Conservation (phyloP, 2,113 vertebrate species). For the Psammodynastes pulverulentus region DNA sequence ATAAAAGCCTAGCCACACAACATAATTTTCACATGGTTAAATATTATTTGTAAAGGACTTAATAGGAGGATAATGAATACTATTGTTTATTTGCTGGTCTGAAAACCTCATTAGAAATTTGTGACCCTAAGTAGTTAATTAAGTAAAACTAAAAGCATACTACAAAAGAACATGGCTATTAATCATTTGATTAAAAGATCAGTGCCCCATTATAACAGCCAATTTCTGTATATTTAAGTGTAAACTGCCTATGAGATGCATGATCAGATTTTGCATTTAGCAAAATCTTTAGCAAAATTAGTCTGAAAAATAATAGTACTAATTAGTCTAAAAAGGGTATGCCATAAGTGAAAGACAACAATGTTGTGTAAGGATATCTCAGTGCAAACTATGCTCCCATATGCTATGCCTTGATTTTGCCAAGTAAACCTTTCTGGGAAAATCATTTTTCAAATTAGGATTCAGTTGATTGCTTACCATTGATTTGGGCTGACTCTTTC, state of each 20-base stretch:
- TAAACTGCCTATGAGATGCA: not conserved
- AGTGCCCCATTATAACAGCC: not conserved
- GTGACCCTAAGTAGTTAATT: not conserved
- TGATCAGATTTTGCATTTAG: not conserved
- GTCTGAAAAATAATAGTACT: not conserved
- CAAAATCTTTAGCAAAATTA: not conserved
- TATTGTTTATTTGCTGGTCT: not conserved
- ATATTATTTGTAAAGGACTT: not conserved
- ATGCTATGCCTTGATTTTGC: fast-evolving
- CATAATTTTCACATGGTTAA: not conserved
- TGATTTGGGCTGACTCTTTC: not conserved
- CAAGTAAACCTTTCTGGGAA: not conserved
- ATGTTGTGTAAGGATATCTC: not conserved
- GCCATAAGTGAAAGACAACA: not conserved
- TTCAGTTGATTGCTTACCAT: not conserved
- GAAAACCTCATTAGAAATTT: not conserved
- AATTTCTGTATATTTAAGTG: not conserved
- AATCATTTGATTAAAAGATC: not conserved
- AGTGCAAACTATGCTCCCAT: fast-evolving
- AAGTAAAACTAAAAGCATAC: not conserved
- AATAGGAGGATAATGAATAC: not conserved
- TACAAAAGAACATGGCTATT: not conserved
- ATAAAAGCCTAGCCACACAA: not conserved
- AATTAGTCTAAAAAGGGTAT: not conserved
- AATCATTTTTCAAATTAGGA: not conserved